These are phyloP conservation scores for Meleagris gallopavo DNA, from an alignment of 2,113 vertebrate genomes.

Conservation along the genomic window DNA sequence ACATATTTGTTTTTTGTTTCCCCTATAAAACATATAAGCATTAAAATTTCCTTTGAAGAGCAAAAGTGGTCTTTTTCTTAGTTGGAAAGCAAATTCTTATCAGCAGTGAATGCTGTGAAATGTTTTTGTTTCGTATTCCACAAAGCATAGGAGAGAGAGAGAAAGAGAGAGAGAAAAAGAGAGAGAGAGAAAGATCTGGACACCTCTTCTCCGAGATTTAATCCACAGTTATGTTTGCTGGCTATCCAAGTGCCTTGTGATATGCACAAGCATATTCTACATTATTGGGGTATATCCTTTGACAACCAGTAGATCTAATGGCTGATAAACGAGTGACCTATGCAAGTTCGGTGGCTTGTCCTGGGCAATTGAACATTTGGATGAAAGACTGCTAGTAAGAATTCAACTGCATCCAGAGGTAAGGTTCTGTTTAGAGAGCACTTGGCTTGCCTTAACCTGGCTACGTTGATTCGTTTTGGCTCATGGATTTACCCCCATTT, in stretches of 20 bases:
- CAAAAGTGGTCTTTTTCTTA: constrained; percentile 87
- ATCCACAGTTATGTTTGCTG: constrained; percentile 72
- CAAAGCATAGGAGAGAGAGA: constrained; percentile 81
- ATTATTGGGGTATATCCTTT: constrained; percentile 74
- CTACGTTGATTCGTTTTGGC: constrained; percentile 98
- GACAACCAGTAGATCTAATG: constrained; percentile 77
- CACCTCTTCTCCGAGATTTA: constrained; percentile 67
- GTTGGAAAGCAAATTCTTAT: constrained; percentile 86
- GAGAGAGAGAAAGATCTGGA: constrained; percentile 77
- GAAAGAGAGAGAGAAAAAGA: constrained; percentile 69
- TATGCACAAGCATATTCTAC: constrained; percentile 74
- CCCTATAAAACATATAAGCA: constrained; percentile 82
- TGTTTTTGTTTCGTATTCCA: constrained; percentile 82
- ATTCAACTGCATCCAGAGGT: constrained; percentile 94
- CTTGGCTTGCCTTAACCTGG: constrained; percentile 82
- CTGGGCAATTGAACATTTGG: constrained; percentile 81
- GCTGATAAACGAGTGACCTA: constrained; percentile 78
- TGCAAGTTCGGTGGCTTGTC: constrained; percentile 79
- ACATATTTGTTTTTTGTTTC: constrained; percentile 76
- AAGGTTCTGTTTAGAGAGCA: constrained; percentile 87
- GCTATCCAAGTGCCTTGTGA: constrained; percentile 78
- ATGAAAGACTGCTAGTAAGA: constrained; percentile 87
- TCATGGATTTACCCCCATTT: constrained; percentile 97
- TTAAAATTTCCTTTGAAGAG: constrained; percentile 83
- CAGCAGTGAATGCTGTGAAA: constrained; percentile 79